Percentiles rank a stretch among this genome's conserved stretches.
These are phyloP conservation scores for Semicossyphus pulcher DNA, from an alignment of 2,113 vertebrate species.

Conservation along the genomic window DNA sequence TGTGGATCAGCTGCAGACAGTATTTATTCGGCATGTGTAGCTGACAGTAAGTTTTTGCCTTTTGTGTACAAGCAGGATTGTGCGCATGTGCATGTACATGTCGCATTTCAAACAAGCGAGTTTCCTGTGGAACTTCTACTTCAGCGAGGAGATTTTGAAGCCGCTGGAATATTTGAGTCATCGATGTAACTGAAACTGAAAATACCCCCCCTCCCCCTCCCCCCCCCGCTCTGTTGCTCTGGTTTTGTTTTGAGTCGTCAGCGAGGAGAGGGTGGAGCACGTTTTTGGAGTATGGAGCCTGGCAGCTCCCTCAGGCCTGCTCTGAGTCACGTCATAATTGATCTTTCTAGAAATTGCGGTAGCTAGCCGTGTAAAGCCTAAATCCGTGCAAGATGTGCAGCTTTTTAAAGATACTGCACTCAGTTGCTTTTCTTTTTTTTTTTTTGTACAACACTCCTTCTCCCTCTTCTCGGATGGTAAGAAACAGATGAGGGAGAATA, in stretches of 20 bases:
- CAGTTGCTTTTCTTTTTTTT: constrained; percentile 28
- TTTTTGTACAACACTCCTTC: constrained; percentile 38
- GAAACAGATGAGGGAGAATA: constrained; percentile 50
- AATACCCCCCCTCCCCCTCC: constrained; percentile 57
- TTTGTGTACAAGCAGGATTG: not conserved
- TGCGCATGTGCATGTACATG: constrained; percentile 47
- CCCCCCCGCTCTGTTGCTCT: constrained; percentile 56
- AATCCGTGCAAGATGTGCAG: constrained; percentile 80
- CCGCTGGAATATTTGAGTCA: constrained; percentile 84
- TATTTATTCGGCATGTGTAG: constrained; percentile 26
- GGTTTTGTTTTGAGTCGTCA: constrained; percentile 77
- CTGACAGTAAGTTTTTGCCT: not conserved
- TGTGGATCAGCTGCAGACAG: not conserved
- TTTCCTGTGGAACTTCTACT: constrained; percentile 77
- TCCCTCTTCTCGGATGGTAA: constrained; percentile 40
- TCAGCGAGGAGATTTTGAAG: constrained; percentile 63
- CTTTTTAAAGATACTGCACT: constrained; percentile 60
- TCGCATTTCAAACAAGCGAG: constrained; percentile 70
- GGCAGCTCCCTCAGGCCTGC: constrained; percentile 79
- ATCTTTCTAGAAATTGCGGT: constrained; percentile 81
- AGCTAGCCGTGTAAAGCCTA: constrained; percentile 71
- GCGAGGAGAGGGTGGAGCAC: constrained; percentile 76
- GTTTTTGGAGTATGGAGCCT: constrained; percentile 68
- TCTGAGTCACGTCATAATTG: constrained; percentile 83
- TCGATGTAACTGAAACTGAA: constrained; percentile 80